phyloP scores from a whole-genome alignment of 2,113 vertebrate species.

The Myrmophylax atrothorax region DNA sequence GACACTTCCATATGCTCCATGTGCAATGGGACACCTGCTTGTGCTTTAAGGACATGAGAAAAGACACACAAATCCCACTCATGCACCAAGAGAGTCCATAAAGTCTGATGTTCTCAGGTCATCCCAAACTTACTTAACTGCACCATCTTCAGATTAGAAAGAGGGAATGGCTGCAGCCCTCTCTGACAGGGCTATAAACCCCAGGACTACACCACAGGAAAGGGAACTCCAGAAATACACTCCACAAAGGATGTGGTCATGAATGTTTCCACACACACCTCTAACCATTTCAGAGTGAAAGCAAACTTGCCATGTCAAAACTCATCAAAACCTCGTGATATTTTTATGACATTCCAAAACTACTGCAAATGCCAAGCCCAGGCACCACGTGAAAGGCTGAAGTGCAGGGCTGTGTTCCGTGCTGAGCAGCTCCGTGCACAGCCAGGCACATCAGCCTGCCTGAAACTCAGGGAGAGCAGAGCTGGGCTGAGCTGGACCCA shows the following conservation, averaged over 20 bases:
- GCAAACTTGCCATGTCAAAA: neutral
- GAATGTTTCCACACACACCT: neutral
- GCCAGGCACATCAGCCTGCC: neutral
- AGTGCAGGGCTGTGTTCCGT: neutral
- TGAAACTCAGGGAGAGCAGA: neutral
- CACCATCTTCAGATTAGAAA: neutral
- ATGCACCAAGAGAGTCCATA: neutral
- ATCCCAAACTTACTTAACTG: neutral
- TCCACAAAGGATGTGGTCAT: neutral
- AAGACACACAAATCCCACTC: neutral
- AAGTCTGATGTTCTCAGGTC: neutral
- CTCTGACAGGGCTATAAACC: neutral
- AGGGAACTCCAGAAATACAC: neutral
- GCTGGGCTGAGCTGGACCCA: neutral
- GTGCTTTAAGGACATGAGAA: neutral
- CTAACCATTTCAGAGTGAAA: neutral
- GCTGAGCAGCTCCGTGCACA: rapidly evolving
- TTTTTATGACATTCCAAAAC: neutral
- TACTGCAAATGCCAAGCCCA: neutral
- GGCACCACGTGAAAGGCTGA: neutral
- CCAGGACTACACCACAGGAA: neutral
- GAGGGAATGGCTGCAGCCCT: neutral
- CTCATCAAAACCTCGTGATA: neutral
- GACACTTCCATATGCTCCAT: rapidly evolving
- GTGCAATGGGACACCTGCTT: neutral